These are phyloP conservation scores for Eupsittula cactorum DNA, from an alignment of 2,113 vertebrate genomes.

Conservation along the genomic window DNA sequence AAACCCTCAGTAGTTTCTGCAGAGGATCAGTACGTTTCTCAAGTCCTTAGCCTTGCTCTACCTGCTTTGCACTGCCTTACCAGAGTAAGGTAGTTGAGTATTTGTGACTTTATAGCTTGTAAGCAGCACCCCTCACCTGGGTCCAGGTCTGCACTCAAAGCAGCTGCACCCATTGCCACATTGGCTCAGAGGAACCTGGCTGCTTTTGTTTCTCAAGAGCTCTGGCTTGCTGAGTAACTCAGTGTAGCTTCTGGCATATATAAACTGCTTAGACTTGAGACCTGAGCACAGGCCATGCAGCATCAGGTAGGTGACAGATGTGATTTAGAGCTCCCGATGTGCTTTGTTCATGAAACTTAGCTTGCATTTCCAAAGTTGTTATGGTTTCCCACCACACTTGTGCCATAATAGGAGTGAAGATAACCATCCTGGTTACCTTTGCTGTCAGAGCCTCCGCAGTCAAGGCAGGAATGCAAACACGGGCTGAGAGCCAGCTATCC, in stretches of 20 bases:
- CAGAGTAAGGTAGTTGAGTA: background rate
- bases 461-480: conserved; percentile 15
- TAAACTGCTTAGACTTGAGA: background rate
- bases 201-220: background rate
- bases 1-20: background rate
- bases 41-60: background rate
- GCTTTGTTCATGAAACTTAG: background rate
- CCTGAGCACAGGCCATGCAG: background rate
- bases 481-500: conserved; percentile 47
- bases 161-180: background rate
- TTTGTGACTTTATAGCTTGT: background rate
- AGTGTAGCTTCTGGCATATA: background rate
- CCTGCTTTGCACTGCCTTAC: background rate
- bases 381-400: background rate
- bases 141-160: background rate
- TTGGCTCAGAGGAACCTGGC: background rate
- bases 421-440: conserved; percentile 26
- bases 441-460: conserved; percentile 24
- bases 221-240: background rate
- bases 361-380: background rate
- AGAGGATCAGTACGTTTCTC: background rate
- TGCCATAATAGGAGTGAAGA: conserved; percentile 26
- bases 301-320: background rate
- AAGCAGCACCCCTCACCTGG: background rate
- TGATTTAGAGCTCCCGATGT: background rate